These are phyloP conservation scores for Atherinomorus stipes DNA, from an alignment of 2,113 vertebrate species.

Conservation along the genomic window DNA sequence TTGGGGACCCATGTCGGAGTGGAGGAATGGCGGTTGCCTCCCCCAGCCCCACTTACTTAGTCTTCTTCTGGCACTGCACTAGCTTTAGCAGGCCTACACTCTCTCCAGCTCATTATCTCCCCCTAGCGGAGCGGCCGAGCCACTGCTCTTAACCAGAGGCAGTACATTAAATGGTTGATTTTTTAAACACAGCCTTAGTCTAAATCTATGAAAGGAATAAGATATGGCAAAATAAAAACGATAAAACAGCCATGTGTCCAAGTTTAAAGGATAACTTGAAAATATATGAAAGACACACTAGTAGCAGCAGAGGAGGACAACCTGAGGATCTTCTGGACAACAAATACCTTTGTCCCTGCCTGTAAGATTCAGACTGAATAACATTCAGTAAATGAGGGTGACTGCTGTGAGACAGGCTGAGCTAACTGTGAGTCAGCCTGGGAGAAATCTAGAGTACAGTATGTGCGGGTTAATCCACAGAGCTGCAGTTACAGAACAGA, in stretches of 20 bases:
- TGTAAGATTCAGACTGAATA: constrained; percentile 25
- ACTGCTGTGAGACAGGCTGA: constrained; percentile 49
- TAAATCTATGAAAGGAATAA: constrained; percentile 40
- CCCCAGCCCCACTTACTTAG: too few species aligned
- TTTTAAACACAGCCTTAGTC: too few species aligned
- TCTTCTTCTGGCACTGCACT: too few species aligned
- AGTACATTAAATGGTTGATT: too few species aligned
- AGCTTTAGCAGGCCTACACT: too few species aligned
- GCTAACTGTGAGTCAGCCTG: constrained; percentile 38
- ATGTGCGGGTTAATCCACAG: constrained; percentile 34
- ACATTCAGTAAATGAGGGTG: constrained; percentile 25
- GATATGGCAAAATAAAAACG: constrained; percentile 10
- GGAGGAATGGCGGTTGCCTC: too few species aligned
- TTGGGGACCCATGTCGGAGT: too few species aligned
- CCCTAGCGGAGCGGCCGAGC: too few species aligned
- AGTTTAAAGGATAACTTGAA: constrained; percentile 32
- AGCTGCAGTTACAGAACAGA: constrained; percentile 35
- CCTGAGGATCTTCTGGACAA: constrained; percentile 36
- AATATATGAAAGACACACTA: constrained; percentile 33
- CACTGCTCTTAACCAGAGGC: too few species aligned
- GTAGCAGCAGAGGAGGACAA: constrained; percentile 29
- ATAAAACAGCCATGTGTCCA: background rate
- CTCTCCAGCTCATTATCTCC: too few species aligned
- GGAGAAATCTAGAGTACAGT: constrained; percentile 22
- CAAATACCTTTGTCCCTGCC: constrained; percentile 44